These are phyloP conservation scores for Notocelia uddmanniana DNA, from an alignment of 2,888 invertebrate genomes.

Conservation along the genomic window DNA sequence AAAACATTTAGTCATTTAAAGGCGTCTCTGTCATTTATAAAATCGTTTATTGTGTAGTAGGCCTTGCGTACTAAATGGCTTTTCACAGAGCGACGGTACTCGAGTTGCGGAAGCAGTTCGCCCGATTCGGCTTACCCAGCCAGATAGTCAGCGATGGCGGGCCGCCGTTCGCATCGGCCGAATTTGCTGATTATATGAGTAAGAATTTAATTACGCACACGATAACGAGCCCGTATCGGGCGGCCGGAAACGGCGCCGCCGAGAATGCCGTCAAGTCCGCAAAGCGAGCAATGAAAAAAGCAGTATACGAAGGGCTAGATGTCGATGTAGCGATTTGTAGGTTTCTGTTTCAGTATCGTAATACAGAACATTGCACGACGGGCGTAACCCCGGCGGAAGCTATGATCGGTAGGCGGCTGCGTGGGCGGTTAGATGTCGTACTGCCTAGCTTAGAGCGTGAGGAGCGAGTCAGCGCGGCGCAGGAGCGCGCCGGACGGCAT, in stretches of 20 bases:
- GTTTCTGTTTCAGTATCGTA: not conserved
- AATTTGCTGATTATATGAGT: not conserved
- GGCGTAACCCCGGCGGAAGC: slow-evolving; percentile 47
- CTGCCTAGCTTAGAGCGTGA: not conserved
- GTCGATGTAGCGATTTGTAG: slow-evolving; percentile 29
- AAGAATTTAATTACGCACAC: not conserved
- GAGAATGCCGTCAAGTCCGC: slow-evolving; percentile 50
- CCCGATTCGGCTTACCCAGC: slow-evolving; percentile 14
- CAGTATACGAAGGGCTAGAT: slow-evolving; percentile 41
- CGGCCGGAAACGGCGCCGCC: slow-evolving; percentile 49
- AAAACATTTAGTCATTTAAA: too few relatives aligned
- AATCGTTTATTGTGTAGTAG: too few relatives aligned
- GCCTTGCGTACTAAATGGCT: too few relatives aligned
- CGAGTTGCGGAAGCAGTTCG: slow-evolving; percentile 4
- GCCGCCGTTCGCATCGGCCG: slow-evolving; percentile 15
- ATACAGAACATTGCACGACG: slow-evolving; percentile 48
- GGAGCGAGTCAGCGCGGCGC: not conserved
- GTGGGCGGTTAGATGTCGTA: not conserved
- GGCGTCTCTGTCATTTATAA: too few relatives aligned
- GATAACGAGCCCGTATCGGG: slow-evolving; percentile 6
- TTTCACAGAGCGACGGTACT: not conserved
- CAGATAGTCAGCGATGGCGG: slow-evolving; percentile 17
- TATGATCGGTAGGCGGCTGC: not conserved
- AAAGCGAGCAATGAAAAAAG: slow-evolving; percentile 48
- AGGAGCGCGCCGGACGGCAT: not conserved